Percentiles rank a stretch among this genome's conserved stretches.
These are phyloP conservation scores for Tanytarsus gracilentus DNA, from an alignment of 2,888 invertebrate species.

Conservation along the genomic window DNA sequence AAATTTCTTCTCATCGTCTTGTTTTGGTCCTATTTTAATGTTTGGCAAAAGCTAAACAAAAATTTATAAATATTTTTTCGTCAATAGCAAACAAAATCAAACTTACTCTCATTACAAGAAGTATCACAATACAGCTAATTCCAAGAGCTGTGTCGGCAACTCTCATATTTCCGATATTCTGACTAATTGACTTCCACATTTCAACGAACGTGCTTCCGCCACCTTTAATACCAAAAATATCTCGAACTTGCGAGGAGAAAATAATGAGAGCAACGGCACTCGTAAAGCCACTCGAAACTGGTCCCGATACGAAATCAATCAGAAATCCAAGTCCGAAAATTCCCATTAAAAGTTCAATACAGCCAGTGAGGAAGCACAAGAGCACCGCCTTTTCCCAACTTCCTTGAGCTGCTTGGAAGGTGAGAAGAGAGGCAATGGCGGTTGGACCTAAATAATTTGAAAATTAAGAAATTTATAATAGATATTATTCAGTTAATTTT, in stretches of 20 bases:
- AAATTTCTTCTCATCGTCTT: slow-evolving; percentile 45
- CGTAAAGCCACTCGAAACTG: slow-evolving; percentile 82
- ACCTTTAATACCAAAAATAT: slow-evolving; percentile 64
- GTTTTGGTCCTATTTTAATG: slow-evolving; percentile 51
- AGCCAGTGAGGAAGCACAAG: slow-evolving; percentile 64
- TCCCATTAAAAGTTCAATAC: slow-evolving; percentile 72
- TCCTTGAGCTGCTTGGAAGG: slow-evolving; percentile 66
- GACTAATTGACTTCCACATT: slow-evolving; percentile 65
- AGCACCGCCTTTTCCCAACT: slow-evolving; percentile 58
- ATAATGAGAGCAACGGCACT: slow-evolving; percentile 85
- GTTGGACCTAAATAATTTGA: slow-evolving; percentile 73
- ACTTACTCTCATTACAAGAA: slow-evolving; percentile 66
- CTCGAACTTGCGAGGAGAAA: slow-evolving; percentile 77
- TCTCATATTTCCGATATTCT: slow-evolving; percentile 56
- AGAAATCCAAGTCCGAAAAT: slow-evolving; percentile 75
- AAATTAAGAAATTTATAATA: too few species aligned
- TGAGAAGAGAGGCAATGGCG: slow-evolving; percentile 81
- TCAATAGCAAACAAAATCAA: neutral
- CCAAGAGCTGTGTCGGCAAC: slow-evolving; percentile 70
- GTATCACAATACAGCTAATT: slow-evolving; percentile 59
- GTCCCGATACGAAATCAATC: slow-evolving; percentile 83
- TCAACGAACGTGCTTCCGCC: slow-evolving; percentile 70
- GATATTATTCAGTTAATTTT: too few species aligned
- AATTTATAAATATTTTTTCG: slow-evolving; percentile 14
- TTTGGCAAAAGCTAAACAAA: slow-evolving; percentile 53